Evolutionary conservation across 2,888 invertebrate genomes (phyloP).

Genomic region (Drosophila lacicola): DNA sequence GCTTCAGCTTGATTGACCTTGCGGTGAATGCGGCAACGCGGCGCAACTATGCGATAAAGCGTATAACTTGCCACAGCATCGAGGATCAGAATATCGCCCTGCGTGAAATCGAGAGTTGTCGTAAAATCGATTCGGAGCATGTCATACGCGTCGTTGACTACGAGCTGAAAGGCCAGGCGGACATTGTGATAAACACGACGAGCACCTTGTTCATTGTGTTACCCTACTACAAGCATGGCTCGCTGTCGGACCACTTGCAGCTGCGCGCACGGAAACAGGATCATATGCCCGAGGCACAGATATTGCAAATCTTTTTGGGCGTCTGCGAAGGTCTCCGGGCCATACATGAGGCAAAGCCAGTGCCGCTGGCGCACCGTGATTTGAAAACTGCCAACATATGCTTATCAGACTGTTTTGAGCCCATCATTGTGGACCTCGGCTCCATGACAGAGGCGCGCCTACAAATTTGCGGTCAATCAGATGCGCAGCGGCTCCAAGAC

Average conservation of each 20-base stretch:
- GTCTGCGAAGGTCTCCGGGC: conserved; percentile 91
- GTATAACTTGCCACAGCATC: conserved; percentile 91
- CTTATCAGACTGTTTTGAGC: conserved; percentile 89
- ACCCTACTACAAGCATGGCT: conserved; percentile 92
- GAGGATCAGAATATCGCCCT: conserved; percentile 91
- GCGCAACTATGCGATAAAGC: conserved; percentile 91
- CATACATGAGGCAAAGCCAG: conserved; percentile 90
- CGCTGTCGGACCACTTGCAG: conserved; percentile 89
- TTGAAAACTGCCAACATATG: conserved; percentile 94
- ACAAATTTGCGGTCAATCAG: conserved; percentile 88
- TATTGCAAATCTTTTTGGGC: conserved; percentile 89
- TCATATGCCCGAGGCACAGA: conserved; percentile 88
- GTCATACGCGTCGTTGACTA: conserved; percentile 91
- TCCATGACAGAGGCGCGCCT: conserved; percentile 88
- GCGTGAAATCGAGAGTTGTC: conserved; percentile 91
- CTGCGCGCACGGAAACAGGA: conserved; percentile 87
- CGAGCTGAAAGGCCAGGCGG: conserved; percentile 88
- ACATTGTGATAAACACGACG: conserved; percentile 89
- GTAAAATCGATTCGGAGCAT: conserved; percentile 89
- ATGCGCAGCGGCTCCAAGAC: conserved; percentile 91
- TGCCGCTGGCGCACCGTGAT: conserved; percentile 92
- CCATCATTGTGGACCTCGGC: conserved; percentile 94
- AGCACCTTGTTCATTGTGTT: conserved; percentile 91
- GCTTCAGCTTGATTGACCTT: conserved; percentile 92
- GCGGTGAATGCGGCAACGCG: conserved; percentile 89